Evolutionary conservation across 2,888 invertebrate species (phyloP).

Genomic region (Glyphotaelius pellucidus): DNA sequence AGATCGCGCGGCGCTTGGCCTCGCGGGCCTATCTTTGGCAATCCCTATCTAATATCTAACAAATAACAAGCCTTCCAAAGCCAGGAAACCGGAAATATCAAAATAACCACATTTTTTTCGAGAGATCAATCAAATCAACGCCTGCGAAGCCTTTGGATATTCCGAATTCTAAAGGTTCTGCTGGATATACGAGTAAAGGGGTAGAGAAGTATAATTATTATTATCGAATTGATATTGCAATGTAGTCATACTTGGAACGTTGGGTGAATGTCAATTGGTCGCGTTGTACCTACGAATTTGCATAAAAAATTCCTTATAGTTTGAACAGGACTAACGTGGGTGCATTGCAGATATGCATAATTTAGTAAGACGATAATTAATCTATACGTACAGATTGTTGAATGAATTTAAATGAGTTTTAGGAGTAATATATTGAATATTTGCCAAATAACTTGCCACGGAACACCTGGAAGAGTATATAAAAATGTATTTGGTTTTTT

Average conservation of each 20-base stretch:
- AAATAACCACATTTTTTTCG: neutral
- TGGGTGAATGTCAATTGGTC: conserved; percentile 7
- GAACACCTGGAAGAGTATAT: no score
- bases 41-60: neutral
- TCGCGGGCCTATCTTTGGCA: neutral
- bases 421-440: neutral
- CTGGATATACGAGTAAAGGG: neutral
- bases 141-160: neutral
- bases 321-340: neutral
- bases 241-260: neutral
- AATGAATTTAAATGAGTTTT: neutral
- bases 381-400: neutral
- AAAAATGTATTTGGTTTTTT: no score
- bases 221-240: neutral
- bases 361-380: neutral
- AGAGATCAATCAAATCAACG: neutral
- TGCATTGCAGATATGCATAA: neutral
- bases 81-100: neutral
- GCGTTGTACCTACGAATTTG: neutral
- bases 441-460: neutral
- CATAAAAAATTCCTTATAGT: neutral
- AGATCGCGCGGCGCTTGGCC: no score
- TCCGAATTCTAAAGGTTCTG: neutral
- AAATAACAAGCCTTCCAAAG: neutral
- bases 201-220: neutral